Evolutionary conservation across 2,888 invertebrate species (phyloP), one percentile per base, ranked within the genome.

Genomic region (Dione vanillae): DNA sequence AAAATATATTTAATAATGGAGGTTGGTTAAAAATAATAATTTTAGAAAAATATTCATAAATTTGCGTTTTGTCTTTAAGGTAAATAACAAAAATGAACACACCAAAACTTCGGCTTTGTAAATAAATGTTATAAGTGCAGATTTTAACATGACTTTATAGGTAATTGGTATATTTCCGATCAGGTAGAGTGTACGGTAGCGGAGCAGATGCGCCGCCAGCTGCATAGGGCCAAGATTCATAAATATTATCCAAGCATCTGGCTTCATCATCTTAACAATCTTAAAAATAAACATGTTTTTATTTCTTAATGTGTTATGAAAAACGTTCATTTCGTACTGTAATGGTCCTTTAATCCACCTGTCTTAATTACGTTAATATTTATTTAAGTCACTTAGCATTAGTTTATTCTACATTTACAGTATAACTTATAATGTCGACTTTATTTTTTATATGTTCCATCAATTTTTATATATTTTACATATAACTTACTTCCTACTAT

Each of bases 171-270:
- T 64, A 51, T 65, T 68, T 68, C 65, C 59, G 54, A 65, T 62
- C 61, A 72, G 72, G 69, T 69, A 69, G 59, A 54, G 27, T 66
- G 51, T 37, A 43, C 71, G 52, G 73, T 71, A 69, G 67, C 72
- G 52, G 14, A 43, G 62, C 73, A 73, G 68, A 71, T 73, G 73
- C 62, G 14, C 52, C 45, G 72, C 70, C 72, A 73, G 72, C 70
- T 73, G 72, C 67, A 35, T 52, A 52, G 43, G 52, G 37, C 65
- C 65, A 70, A 73, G 70, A 73, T 70, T 70, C 72, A 73, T 73
- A 70, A 73, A 73, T 73, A 70, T 70, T 73, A 51, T 40, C 58
- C 65, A 51, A 64, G 70, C 72, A 73, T 73, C 72, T 73, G 72
- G 72, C 70, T 59, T 64, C 67, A 52, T 59, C 67, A 66, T 66